Evolutionary conservation across 2,797 vertebrate species (phyloP), one percentile per base, ranked within the genome.

Genomic region (Cheirogaleus major): DNA sequence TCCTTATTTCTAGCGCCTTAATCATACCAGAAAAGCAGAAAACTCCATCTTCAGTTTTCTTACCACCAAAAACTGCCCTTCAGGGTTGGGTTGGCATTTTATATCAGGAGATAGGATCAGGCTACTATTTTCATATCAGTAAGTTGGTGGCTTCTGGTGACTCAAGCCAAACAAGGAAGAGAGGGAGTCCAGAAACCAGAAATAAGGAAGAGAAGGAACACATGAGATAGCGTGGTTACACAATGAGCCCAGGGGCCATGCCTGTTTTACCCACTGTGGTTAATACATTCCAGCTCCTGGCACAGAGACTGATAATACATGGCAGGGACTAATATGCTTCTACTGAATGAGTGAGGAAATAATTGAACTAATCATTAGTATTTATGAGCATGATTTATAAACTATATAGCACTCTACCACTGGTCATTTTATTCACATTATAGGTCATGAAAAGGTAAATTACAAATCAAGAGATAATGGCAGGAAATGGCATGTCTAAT

Each of bases 31-130:
- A 57, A 48, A 90, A 75, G 4, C 38, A 57, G 32, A 65, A 43
- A 89, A 81, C 7, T 52, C 27, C 81, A 61, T 50, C 43, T 78
- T 81, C 59, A 72, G 52, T 92, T 95, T 96, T 94, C 81, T 91
- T 27, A 35, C 67, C 43, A n/a, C 32, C 67, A 8, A 90, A 83
- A 95, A 67, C 6, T 57, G 4, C 4, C 15, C 48, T 73, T 81
- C 45, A 7, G 32, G 41, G 7, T 61, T 27, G 17, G 61, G 69
- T 3, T 91, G 59, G 55, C 2, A 55, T 22, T 87, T 90, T n/a
- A 17, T 45, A 75, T 20, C 10, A 59, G 41, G n/a, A 93, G 61
- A 80, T 22, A 75, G 52, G 20, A 6, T 75, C 80, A 93, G 55
- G 70, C 45, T 6, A 35, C 32, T 35, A 10, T 57, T 70, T 78